Conservation (phyloP, 2,888 invertebrate species). For the Synergus umbraculus region DNA sequence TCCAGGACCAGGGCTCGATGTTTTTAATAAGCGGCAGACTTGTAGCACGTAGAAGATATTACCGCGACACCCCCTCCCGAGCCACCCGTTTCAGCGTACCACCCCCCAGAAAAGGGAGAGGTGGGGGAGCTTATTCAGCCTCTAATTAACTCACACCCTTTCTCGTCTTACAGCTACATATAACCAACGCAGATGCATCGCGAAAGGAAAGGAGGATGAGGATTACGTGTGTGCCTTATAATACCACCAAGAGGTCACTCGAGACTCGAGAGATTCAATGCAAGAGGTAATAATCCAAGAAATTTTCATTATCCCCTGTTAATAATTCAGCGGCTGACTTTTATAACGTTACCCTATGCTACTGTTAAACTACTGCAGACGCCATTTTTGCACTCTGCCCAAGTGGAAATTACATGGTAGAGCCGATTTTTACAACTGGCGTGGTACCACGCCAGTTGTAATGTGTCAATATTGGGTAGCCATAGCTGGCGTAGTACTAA, state of each 20-base stretch:
- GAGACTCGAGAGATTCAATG: slow-evolving; percentile 11
- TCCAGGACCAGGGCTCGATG: slow-evolving; percentile 65
- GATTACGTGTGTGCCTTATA: slow-evolving; percentile 15
- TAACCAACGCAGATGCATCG: slow-evolving; percentile 48
- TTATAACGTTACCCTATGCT: slow-evolving; percentile 33
- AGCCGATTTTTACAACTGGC: too few species aligned
- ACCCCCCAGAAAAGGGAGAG: slow-evolving; percentile 49
- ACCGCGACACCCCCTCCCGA: slow-evolving; percentile 63
- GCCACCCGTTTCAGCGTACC: slow-evolving; percentile 58
- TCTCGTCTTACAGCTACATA: slow-evolving; percentile 5
- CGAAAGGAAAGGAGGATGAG: slow-evolving; percentile 47
- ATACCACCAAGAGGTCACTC: slow-evolving; percentile 27
- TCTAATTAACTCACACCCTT: slow-evolving; percentile 69
- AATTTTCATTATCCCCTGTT: slow-evolving; percentile 61
- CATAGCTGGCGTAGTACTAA: too few species aligned
- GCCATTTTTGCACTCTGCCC: background rate
- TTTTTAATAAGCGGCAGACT: slow-evolving; percentile 75
- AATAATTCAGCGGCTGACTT: slow-evolving; percentile 54
- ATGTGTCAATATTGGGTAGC: too few species aligned
- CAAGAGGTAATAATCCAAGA: slow-evolving; percentile 58
- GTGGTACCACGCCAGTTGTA: too few species aligned
- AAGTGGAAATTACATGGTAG: too few species aligned
- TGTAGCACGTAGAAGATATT: slow-evolving; percentile 73
- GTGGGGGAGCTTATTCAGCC: slow-evolving; percentile 52
- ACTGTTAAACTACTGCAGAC: background rate